These are phyloP conservation scores for Lithobates sylvaticus DNA, from an alignment of 2,797 vertebrate species.

Conservation along the genomic window DNA sequence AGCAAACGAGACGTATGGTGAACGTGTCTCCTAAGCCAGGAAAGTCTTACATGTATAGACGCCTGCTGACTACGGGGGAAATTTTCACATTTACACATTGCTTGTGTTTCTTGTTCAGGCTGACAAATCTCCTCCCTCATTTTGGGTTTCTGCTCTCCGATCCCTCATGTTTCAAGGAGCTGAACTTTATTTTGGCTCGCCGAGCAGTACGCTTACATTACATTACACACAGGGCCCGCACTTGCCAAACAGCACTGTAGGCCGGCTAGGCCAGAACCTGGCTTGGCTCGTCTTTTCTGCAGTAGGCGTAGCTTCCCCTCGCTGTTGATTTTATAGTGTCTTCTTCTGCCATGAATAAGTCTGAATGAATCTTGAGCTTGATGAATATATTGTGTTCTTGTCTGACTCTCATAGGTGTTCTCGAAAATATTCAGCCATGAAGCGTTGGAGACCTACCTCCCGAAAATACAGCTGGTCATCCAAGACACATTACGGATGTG, in stretches of 20 bases:
- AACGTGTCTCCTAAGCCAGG: conserved; percentile 74
- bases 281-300: neutral
- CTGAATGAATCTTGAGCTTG: neutral
- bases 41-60: conserved; percentile 84
- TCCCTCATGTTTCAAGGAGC: conserved; percentile 14
- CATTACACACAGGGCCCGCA: conserved; percentile 2
- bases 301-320: neutral
- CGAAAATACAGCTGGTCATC: conserved; percentile 96
- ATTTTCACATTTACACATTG: conserved; percentile 81
- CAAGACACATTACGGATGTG: conserved; percentile 92
- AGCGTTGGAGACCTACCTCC: conserved; percentile 93
- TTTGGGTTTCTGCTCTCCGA: conserved; percentile 19
- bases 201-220: neutral
- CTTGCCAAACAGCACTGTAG: conserved; percentile 14
- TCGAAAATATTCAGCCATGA: conserved; percentile 98
- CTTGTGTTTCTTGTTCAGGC: conserved; percentile 58
- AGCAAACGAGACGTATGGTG: neutral
- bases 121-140: neutral
- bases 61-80: conserved; percentile 82
- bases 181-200: conserved; percentile 54
- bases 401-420: conserved; percentile 81
- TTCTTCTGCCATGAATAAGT: conserved; percentile 1
- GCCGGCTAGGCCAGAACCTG: neutral
- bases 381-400: conserved; percentile 4
- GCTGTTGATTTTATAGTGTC: conserved; percentile 9